Evolutionary conservation across 2,113 vertebrate genomes (phyloP), one percentile per base, ranked within the genome.

Genomic region (Melierax canorus): DNA sequence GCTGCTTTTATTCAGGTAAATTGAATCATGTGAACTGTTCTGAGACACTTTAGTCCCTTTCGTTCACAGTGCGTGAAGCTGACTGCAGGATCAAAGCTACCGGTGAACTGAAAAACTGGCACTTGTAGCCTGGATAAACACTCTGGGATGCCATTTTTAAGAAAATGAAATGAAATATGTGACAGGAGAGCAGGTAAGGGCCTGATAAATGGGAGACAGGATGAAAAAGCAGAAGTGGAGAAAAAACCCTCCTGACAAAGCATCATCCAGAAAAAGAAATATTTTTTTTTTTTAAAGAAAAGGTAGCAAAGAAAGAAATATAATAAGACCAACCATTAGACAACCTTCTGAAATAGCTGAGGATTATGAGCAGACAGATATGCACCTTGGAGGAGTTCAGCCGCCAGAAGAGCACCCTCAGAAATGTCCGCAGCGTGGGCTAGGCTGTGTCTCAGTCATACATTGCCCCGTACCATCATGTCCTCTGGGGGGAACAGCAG

Each of bases 321-420:
- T 10, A 20, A 62, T 53, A 11, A 53, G 36, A 8, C 2, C 1
- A 53, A 21, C 3, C 6, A 74, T 45, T 53, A 29, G 3, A 24
- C 5, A 55, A 50, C 0, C 10, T 53, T 51, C 43, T 66, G 39
- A 83, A 86, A 48, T 19, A 23, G 3, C 7, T 36, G 29, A 79
- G 39, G 21, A 32, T 39, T 67, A 22, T 41, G 1, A 64, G 29
- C 27, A 76, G 51, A 11, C 5, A 43, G 6, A 39, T 60, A 29
- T 1, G 6, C 9, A 67, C 6, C 12, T 23, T 36, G 2, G 6
- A 41, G 19, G 10, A 69, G 23, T 41, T 38, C 51, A 67, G 12
- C 15, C 0, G 2, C 10, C 22, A n/a, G 41, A 58, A 62, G 11
- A 27, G 2, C 8, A 77, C 6, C 38, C 21, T 56, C 3, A 2